phyloP scores from a whole-genome alignment of 64 coral and sea anemone genomes.

The Stylophora pistillata region DNA sequence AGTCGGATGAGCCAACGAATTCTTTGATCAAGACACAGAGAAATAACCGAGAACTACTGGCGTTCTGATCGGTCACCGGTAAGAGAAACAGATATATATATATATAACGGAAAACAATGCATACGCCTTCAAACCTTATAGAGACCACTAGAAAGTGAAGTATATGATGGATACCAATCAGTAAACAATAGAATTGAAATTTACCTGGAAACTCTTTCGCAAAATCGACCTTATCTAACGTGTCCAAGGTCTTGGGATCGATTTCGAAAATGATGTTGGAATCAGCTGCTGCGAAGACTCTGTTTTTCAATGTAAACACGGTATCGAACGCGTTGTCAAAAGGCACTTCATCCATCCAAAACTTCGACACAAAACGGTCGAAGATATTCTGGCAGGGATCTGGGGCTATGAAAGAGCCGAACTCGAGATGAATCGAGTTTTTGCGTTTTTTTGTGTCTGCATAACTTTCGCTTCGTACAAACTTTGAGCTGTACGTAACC shows the following conservation, averaged over 20 bases:
- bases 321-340: constrained; percentile 72
- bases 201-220: constrained; percentile 73
- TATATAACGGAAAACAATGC: not conserved
- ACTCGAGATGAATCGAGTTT: constrained; percentile 31
- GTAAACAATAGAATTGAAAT: not conserved
- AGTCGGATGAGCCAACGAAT: too few species aligned
- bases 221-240: constrained; percentile 47
- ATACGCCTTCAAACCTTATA: not conserved
- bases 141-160: too few species aligned
- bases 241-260: constrained; percentile 78
- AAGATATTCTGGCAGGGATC: constrained; percentile 97
- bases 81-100: too few species aligned
- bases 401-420: constrained; percentile 62
- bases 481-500: constrained; percentile 85
- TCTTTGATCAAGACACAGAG: too few species aligned
- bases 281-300: constrained; percentile 76
- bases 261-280: constrained; percentile 68
- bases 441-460: constrained; percentile 28
- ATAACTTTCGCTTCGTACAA: constrained; percentile 78
- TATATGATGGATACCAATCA: too few species aligned
- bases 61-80: too few species aligned
- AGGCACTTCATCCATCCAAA: not conserved
- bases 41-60: too few species aligned
- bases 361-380: constrained; percentile 75
- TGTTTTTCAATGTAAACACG: constrained; percentile 65